Conservation (phyloP, 2,888 invertebrate species). For the Xanthorhoe spadicearia region DNA sequence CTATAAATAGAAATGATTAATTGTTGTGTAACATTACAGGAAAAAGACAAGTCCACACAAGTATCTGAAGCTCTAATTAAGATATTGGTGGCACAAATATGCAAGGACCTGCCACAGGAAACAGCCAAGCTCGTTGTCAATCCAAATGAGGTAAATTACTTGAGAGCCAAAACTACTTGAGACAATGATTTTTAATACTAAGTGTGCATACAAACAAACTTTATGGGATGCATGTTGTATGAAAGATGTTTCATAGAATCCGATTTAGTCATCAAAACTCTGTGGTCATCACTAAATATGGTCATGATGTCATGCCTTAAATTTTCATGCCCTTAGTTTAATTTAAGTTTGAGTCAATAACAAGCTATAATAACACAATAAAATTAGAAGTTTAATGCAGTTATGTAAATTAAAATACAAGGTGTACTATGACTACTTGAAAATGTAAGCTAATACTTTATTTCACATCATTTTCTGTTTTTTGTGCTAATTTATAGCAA, state of each 20-base stretch:
- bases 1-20: not conserved
- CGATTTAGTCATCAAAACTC: not conserved
- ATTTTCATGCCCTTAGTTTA: not conserved
- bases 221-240: not conserved
- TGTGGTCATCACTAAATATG: not conserved
- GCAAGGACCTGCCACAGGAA: slow-evolving; percentile 80
- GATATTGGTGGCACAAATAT: slow-evolving; percentile 86
- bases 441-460: no score
- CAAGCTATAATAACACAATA: not conserved
- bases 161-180: not conserved
- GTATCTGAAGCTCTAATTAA: slow-evolving; percentile 88
- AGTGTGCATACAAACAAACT: no score
- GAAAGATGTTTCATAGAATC: not conserved
- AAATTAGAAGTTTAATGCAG: not conserved
- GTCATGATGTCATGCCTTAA: not conserved
- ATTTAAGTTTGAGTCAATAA: not conserved
- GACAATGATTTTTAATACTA: no score
- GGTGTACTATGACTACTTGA: not conserved
- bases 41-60: slow-evolving; percentile 77
- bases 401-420: not conserved
- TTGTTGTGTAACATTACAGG: slow-evolving; percentile 60
- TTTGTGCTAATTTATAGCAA: no score
- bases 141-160: slow-evolving; percentile 86
- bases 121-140: slow-evolving; percentile 84
- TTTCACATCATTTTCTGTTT: no score